Percentiles rank a stretch among this genome's conserved stretches.
Evolutionary conservation across 92 coral and sea anemone genomes (phyloP).

Genomic region (Parazoanthus swiftii): DNA sequence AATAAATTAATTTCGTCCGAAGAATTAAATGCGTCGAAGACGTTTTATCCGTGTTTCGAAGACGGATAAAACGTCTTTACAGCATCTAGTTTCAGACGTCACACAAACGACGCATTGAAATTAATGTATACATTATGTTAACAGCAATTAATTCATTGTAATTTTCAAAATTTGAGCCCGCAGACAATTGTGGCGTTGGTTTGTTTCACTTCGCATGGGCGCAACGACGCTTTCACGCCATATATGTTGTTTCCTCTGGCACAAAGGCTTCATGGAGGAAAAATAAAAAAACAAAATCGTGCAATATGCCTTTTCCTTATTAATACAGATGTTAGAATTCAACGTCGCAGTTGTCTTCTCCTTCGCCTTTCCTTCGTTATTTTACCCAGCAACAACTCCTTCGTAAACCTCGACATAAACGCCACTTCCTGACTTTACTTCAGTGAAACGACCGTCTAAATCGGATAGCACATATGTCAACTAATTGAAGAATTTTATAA

Average conservation of each 20-base stretch:
- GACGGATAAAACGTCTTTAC: too few relatives aligned
- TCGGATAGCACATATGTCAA: too few relatives aligned
- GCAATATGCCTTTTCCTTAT: constrained; percentile 38
- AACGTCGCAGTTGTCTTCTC: constrained; percentile 34
- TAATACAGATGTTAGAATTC: constrained; percentile 20
- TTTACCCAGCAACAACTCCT: neutral
- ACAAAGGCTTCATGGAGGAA: too few relatives aligned
- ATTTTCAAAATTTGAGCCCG: constrained; percentile 1
- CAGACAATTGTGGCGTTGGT: constrained; percentile 11
- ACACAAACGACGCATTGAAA: too few relatives aligned
- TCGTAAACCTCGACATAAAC: neutral
- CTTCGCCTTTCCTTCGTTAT: constrained; percentile 12
- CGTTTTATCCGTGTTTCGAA: too few relatives aligned
- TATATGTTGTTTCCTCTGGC: neutral
- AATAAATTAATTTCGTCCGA: too few relatives aligned
- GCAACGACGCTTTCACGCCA: neutral
- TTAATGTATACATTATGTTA: too few relatives aligned
- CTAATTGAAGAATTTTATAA: too few relatives aligned
- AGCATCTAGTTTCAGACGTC: too few relatives aligned
- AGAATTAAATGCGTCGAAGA: too few relatives aligned
- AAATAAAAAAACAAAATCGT: constrained; percentile 12
- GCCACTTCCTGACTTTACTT: neutral
- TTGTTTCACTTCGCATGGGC: constrained; percentile 19
- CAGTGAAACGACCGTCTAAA: neutral
- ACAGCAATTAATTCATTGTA: neutral